phyloP scores from a whole-genome alignment of 2,113 vertebrate genomes.

The Oncorhynchus clarkii region DNA sequence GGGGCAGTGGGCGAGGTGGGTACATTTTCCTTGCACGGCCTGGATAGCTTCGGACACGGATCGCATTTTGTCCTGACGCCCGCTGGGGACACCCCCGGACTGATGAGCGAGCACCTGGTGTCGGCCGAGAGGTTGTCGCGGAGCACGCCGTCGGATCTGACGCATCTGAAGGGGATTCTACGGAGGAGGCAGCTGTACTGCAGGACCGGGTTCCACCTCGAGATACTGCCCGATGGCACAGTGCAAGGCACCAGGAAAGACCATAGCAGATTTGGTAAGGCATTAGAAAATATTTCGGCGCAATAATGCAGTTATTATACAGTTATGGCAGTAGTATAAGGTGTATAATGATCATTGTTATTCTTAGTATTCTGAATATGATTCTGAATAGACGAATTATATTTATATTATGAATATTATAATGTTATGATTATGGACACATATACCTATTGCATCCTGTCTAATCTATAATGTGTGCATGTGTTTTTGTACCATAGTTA shows the following conservation, averaged over 20 bases:
- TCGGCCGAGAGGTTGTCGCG: slow-evolving; percentile 94
- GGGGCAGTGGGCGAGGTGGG: slow-evolving; percentile 84
- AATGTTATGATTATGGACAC: not conserved
- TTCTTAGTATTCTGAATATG: slow-evolving; percentile 18
- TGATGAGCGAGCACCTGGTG: slow-evolving; percentile 90
- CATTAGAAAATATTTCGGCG: not conserved
- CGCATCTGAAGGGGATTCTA: slow-evolving; percentile 96
- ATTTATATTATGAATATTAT: not conserved
- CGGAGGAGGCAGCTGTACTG: slow-evolving; percentile 98
- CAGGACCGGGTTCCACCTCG: slow-evolving; percentile 98
- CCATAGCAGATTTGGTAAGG: slow-evolving; percentile 96
- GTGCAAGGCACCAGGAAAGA: slow-evolving; percentile 98
- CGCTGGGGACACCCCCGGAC: slow-evolving; percentile 81
- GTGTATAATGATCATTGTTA: too few relatives aligned
- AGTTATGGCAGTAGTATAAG: not conserved
- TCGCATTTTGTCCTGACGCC: slow-evolving; percentile 86
- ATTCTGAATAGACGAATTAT: not conserved
- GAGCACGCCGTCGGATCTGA: slow-evolving; percentile 89
- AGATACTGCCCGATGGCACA: slow-evolving; percentile 93
- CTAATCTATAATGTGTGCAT: not conserved
- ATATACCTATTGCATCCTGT: not conserved
- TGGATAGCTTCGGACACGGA: slow-evolving; percentile 82
- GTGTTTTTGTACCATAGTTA: not conserved
- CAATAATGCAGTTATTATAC: not conserved
- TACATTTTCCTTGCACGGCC: slow-evolving; percentile 77